A percentile compares a stretch with the other conserved stretches of the same genome.
phyloP scores from a whole-genome alignment of 2,113 vertebrate genomes.

The Sisor rabdophorus region DNA sequence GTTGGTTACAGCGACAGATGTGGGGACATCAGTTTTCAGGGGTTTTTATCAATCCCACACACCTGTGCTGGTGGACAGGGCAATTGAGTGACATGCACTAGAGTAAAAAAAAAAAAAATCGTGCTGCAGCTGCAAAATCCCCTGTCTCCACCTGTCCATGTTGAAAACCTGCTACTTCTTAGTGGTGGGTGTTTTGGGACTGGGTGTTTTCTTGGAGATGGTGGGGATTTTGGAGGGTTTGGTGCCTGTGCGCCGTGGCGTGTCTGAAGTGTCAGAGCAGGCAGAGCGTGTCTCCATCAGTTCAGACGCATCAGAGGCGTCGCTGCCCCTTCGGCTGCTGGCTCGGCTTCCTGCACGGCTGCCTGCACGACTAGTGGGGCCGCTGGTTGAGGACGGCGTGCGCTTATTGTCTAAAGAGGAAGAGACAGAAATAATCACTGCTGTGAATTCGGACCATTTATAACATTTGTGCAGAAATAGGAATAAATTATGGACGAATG shows the following conservation, averaged over 20 bases:
- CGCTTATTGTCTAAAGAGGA: slow-evolving; percentile 81
- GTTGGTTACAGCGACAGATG: slow-evolving; percentile 40
- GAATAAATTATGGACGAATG: background rate
- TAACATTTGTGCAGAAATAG: background rate
- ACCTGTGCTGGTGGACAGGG: slow-evolving; percentile 34
- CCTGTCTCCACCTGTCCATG: slow-evolving; percentile 12
- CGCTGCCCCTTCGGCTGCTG: slow-evolving; percentile 90
- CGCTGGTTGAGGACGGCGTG: slow-evolving; percentile 62
- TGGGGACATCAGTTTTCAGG: slow-evolving; percentile 33
- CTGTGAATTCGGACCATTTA: background rate
- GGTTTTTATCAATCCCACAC: slow-evolving; percentile 14
- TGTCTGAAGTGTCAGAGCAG: slow-evolving; percentile 93
- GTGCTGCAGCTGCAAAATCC: slow-evolving; percentile 17
- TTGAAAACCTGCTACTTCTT: slow-evolving; percentile 71
- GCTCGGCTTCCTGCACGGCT: slow-evolving; percentile 88
- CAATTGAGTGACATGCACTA: slow-evolving; percentile 18
- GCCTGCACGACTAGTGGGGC: slow-evolving; percentile 76
- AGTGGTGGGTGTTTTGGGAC: slow-evolving; percentile 78
- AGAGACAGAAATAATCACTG: background rate
- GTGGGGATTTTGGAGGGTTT: slow-evolving; percentile 96
- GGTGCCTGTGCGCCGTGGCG: slow-evolving; percentile 75
- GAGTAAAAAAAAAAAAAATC: slow-evolving; percentile 38
- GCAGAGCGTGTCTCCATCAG: slow-evolving; percentile 88
- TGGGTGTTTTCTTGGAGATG: slow-evolving; percentile 89
- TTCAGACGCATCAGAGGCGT: slow-evolving; percentile 93